A percentile compares a stretch with the other conserved stretches of the same genome.
Evolutionary conservation across 2,797 vertebrate genomes (phyloP).

Genomic region (Brotula barbata): DNA sequence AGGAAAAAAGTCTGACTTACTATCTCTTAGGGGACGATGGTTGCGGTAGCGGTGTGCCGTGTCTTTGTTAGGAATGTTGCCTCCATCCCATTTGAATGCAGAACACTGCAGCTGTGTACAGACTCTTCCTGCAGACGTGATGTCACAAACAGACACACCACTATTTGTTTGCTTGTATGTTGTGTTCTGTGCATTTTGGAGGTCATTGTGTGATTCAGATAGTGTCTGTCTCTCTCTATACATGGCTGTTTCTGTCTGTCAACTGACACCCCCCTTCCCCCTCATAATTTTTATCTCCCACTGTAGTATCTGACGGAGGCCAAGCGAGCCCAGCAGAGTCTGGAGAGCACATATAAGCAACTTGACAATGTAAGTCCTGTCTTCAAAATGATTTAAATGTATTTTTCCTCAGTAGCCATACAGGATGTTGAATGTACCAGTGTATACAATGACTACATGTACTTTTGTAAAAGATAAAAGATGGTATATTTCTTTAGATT

Average conservation of each 20-base stretch:
- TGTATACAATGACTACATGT: conserved; percentile 9
- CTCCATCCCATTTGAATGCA: conserved; percentile 43
- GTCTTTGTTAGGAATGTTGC: conserved; percentile 60
- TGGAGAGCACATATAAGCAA: conserved; percentile 88
- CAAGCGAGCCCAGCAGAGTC: conserved; percentile 87
- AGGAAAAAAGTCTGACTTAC: conserved; percentile 52
- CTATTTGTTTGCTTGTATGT: conserved; percentile 66
- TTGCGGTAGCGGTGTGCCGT: conserved; percentile 39
- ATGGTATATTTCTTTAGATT: background rate
- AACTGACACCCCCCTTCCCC: conserved; percentile 46
- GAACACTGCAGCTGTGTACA: conserved; percentile 41
- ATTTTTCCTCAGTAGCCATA: background rate
- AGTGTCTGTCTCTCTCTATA: conserved; percentile 43
- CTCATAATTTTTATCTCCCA: conserved; percentile 62
- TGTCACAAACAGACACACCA: conserved; percentile 63
- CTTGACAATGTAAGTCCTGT: conserved; percentile 85
- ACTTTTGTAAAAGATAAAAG: background rate
- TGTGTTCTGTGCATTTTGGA: conserved; percentile 56
- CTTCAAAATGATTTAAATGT: background rate
- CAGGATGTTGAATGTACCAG: background rate
- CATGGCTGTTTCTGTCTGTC: conserved; percentile 44
- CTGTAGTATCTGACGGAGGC: conserved; percentile 86
- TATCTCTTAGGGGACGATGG: conserved; percentile 47
- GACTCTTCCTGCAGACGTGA: conserved; percentile 57
- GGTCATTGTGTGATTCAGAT: conserved; percentile 54